Evolutionary conservation across 2,888 invertebrate species (phyloP).

Genomic region (Parthenolecanium corni): DNA sequence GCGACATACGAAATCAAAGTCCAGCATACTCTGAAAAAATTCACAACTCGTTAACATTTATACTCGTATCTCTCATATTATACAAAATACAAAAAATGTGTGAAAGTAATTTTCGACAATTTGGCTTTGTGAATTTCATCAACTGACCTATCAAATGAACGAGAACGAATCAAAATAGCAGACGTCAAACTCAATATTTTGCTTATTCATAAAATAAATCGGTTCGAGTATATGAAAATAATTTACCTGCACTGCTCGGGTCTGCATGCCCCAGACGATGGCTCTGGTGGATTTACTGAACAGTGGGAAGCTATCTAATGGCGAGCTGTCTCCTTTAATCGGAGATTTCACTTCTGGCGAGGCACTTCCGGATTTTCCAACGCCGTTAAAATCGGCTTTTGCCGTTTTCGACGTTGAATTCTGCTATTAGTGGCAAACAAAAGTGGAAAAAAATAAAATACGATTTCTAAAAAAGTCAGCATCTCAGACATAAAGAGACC

Average conservation of each 20-base stretch:
- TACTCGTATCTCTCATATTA: no score
- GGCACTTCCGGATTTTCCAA: conserved; percentile 22
- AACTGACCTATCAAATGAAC: not conserved
- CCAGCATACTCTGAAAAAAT: conserved; percentile 76
- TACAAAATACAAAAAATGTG: no score
- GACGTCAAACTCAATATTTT: not conserved
- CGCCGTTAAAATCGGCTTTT: conserved; percentile 28
- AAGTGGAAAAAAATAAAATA: no score
- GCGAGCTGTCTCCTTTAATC: conserved; percentile 8
- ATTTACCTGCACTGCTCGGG: conserved; percentile 77
- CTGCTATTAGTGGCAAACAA: not conserved
- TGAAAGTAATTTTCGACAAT: no score
- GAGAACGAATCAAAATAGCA: not conserved
- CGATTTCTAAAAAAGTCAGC: no score
- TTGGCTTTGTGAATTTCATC: no score
- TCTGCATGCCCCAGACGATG: conserved; percentile 99
- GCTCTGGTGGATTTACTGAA: conserved; percentile 78
- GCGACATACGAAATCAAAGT: conserved; percentile 89
- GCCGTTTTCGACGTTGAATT: conserved; percentile 28
- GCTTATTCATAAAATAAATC: not conserved
- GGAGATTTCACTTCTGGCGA: conserved; percentile 26
- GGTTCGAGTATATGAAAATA: conserved; percentile 17
- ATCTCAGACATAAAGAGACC: no score
- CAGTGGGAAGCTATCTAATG: conserved; percentile 41
- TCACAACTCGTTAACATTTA: not conserved